Base-by-base conservation (phyloP, 1,140 invertebrate species). In the Eurosta solidaginis region DNA sequence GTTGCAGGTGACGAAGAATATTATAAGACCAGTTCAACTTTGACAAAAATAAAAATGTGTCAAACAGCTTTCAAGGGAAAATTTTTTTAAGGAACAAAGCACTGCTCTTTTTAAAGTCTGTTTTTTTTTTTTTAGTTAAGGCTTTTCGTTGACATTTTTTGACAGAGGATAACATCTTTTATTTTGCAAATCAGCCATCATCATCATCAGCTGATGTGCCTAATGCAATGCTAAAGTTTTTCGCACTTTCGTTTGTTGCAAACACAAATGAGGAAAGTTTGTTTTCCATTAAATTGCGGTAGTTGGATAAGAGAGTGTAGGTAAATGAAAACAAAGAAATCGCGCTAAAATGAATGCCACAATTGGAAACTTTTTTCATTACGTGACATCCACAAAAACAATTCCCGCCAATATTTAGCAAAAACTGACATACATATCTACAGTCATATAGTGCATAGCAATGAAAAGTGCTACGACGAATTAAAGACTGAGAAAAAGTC, bases 311-410 rank as follows among this genome's bases (percentile, higher is more conserved):
- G 59, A 40, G 52, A 54, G 59, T 36, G 59, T 63, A 63, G 1
- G 54, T n/a, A n/a, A n/a, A n/a, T 33, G 1, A 50, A 63, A 63
- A 33, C 54, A 36, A 63, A 63, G 54, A 63, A 63, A 36, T 63
- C 29, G 14, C 54, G 54, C 25, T n/a, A 63, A 63, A 33, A 63
- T 36, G 54, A 40, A 40, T 59, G 54, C 27, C 27, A 17, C 54
- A 59, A 59, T 59, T 59, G 54, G 20, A 59, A 59, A 59, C 20
- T 59, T 59, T 59, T 59, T 59, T 59, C 54, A 59, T 59, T 59
- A 59, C 27, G 54, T 17, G 54, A 17, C 54, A 27, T 27, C 9
- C 27, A 59, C n/a, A 59, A 27, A 59, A 33, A 59, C 54, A 59
- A 29, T 29, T 29, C 14, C 54, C 29, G 12, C 17, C 20, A 36